Base-by-base conservation (phyloP, 2,113 vertebrate species). In the Actinemys pallida region DNA sequence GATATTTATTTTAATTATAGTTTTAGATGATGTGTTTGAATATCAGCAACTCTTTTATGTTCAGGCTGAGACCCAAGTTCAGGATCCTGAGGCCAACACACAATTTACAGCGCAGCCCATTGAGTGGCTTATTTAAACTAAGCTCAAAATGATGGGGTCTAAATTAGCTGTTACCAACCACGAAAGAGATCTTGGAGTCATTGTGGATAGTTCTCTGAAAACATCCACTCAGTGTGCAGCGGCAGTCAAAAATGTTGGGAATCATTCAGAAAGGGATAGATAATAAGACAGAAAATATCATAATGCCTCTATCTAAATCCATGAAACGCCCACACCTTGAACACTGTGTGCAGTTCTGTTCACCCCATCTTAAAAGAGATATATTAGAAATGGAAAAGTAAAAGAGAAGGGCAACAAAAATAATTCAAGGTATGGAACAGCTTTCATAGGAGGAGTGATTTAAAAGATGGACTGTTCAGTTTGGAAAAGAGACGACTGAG, bases 21-120 rank as follows among this genome's bases (percentile, higher is more conserved):
- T 29, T 25, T 78, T 47, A 14, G 42, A 47, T 16, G 6, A 27
- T 47, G 42, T 29, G 25, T 27, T 78, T 78, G 42, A 29, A 45
- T 45, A 27, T 78, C 25, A 8, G 75, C 75, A 76, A 45, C 12
- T 78, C 10, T 78, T 20, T 47, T 47, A 47, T 47, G 5, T 6
- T 45, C 25, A 27, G 75, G 24, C 25, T 3, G 42, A 47, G 25
- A 13, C 24, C 12, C 45, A 47, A 78, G 39, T 78, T 96, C 89
- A 93, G 85, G 79, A 93, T 95, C 95, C 93, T 95, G 79, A 89
- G 95, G 90, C 90, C 92, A 96, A 95, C 79, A 79, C 53, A 69
- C 65, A 95, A 88, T 95, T 91, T 24, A 25, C 86, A 62, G 88
- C 90, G 89, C 90, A 95, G 27, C 22, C 92, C 84, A 50, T 90